Conservation (phyloP, 2,797 vertebrate genomes). For the Pitangus sulphuratus region DNA sequence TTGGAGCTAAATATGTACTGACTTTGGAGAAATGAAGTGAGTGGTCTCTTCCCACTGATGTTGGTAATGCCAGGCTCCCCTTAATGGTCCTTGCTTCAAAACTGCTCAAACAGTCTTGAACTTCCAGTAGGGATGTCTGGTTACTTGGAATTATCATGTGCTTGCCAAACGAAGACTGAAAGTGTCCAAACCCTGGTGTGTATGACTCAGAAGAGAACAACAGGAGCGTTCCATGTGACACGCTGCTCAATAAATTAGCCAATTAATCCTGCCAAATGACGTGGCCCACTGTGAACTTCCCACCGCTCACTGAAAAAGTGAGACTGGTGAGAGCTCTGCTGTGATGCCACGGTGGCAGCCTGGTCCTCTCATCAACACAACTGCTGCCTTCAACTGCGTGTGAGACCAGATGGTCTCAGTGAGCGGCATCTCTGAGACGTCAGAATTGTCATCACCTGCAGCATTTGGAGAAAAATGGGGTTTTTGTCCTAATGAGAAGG, state of each 20-base stretch:
- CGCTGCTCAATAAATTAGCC: slow-evolving; percentile 3
- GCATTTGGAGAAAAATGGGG: background rate
- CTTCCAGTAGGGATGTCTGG: background rate
- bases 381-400: rapidly evolving
- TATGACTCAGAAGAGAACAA: slow-evolving; percentile 12
- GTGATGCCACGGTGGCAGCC: rapidly evolving
- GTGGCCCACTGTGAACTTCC: background rate
- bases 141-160: background rate
- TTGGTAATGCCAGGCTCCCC: background rate
- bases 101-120: background rate
- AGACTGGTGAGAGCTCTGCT: background rate
- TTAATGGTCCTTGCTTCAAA: background rate
- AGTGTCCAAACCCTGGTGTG: background rate
- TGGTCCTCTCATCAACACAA: background rate
- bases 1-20: background rate
- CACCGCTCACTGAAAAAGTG: background rate
- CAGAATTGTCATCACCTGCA: background rate
- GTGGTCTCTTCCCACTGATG: background rate
- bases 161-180: background rate
- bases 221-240: background rate
- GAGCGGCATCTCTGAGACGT: background rate
- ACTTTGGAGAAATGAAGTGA: background rate
- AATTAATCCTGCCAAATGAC: slow-evolving; percentile 10
- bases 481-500: background rate
- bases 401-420: background rate